A percentile compares a stretch with the other conserved stretches of the same genome.
Conservation (phyloP, 1,140 invertebrate genomes). For the Alviniconcha marisindica region DNA sequence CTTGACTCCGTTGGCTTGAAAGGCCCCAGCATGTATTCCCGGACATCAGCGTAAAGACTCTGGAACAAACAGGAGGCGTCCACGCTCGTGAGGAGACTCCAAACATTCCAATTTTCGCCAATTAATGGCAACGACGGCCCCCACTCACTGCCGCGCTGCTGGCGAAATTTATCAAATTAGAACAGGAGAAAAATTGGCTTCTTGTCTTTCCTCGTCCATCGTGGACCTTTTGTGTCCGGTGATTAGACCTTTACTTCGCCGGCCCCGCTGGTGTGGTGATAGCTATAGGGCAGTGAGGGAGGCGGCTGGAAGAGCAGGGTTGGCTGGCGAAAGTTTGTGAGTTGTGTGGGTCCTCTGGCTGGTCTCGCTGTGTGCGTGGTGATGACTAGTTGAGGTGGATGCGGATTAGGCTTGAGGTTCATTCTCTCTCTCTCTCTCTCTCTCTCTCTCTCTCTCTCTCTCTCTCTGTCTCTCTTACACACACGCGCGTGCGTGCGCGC, state of each 20-base stretch:
- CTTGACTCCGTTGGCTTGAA: neutral
- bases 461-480: neutral
- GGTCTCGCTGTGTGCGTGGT: no score
- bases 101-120: neutral
- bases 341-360: no score
- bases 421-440: neutral
- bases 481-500: neutral
- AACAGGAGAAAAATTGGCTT: neutral
- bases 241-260: no score
- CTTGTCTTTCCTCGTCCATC: neutral
- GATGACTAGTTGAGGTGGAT: no score
- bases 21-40: neutral
- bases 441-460: neutral
- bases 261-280: no score
- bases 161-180: constrained; percentile 12
- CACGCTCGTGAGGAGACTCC: neutral
- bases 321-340: no score
- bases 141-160: neutral
- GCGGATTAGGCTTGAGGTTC: no score
- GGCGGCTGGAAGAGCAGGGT: no score
- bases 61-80: neutral
- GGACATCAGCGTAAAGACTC: neutral
- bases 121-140: neutral
- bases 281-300: no score
- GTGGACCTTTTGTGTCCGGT: no score